Conservation (phyloP, 2,113 vertebrate species). For the Oceanites oceanicus region DNA sequence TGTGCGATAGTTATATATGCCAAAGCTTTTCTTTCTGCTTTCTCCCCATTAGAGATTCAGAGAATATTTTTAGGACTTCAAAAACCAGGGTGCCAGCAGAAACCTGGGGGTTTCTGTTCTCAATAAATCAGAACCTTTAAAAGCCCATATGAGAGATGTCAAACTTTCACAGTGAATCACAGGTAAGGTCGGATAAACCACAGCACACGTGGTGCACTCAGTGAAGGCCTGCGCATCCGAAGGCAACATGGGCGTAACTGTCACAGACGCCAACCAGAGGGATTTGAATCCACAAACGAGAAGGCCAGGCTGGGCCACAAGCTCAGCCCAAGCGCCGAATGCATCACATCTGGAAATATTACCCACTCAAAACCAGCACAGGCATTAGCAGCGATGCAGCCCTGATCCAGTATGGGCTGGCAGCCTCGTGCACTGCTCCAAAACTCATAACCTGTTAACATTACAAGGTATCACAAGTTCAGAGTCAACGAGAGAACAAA, state of each 20-base stretch:
- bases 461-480: background rate
- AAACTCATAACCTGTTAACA: background rate
- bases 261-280: background rate
- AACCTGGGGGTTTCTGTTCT: background rate
- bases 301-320: background rate
- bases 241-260: background rate
- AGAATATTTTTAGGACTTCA: background rate
- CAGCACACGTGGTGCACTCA: accelerated
- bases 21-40: background rate
- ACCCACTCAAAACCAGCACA: background rate
- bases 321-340: background rate
- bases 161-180: background rate
- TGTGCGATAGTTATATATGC: background rate
- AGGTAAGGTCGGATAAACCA: background rate
- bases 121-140: background rate
- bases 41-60: background rate
- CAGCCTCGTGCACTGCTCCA: background rate
- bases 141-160: background rate
- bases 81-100: background rate
- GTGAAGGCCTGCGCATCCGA: background rate
- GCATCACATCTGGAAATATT: background rate
- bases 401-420: background rate
- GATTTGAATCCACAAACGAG: background rate
- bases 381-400: background rate
- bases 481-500: background rate